Evolutionary conservation across 1,140 invertebrate genomes (phyloP).

Genomic region (Lerema accius): DNA sequence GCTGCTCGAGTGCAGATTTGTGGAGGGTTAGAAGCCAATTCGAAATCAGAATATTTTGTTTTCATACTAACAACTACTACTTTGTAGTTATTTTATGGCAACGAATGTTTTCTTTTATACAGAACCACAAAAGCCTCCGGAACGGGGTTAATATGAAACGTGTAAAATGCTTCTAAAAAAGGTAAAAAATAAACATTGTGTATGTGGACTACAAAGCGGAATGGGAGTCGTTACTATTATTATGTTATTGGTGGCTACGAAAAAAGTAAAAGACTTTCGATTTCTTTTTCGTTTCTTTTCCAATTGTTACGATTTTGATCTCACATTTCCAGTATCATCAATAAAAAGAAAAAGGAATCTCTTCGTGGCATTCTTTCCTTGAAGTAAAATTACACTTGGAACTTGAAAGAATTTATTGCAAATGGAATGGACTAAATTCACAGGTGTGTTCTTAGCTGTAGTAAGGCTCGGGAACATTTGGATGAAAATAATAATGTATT

Average conservation of each 20-base stretch:
- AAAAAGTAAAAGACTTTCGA: not conserved
- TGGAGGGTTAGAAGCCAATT: too few species aligned
- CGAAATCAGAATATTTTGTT: too few species aligned
- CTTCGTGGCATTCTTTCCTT: not conserved
- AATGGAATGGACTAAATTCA: conserved; percentile 15
- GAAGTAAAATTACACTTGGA: conserved; percentile 18
- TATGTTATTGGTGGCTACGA: not conserved
- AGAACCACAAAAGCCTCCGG: too few species aligned
- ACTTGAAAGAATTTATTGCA: conserved; percentile 28
- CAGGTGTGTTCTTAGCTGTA: conserved; percentile 5
- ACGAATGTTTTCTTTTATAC: too few species aligned
- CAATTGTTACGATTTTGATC: not conserved
- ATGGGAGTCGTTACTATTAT: not conserved
- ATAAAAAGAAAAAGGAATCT: conserved; percentile 2
- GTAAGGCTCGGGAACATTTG: not conserved
- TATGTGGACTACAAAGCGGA: too few species aligned
- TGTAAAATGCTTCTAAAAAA: too few species aligned
- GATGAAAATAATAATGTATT: not conserved
- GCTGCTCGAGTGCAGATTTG: too few species aligned
- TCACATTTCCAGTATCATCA: not conserved
- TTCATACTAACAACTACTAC: too few species aligned
- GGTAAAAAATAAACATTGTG: too few species aligned
- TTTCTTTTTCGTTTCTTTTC: not conserved
- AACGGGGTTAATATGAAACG: not conserved
- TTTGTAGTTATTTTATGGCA: too few species aligned